Conservation (phyloP, 2,113 vertebrate species). For the Argyrosomus japonicus region DNA sequence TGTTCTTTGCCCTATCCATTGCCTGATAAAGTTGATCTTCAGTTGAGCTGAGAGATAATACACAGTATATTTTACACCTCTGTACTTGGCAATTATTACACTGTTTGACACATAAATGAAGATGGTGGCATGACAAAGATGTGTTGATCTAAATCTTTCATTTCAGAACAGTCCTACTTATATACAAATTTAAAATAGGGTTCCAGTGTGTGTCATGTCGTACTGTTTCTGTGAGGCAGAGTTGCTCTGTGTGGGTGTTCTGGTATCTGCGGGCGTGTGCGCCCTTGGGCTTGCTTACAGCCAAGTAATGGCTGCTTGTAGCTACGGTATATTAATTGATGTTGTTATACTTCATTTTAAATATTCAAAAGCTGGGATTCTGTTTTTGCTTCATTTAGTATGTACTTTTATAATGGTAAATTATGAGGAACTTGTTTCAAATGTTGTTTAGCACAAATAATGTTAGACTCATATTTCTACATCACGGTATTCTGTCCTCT, state of each 20-base stretch:
- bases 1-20: too few species aligned
- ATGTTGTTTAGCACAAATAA: background rate
- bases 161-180: background rate
- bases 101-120: background rate
- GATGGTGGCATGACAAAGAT: background rate
- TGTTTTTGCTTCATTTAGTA: slow-evolving; percentile 9
- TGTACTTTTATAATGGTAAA: background rate
- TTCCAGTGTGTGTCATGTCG: background rate
- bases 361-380: slow-evolving; percentile 38
- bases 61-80: background rate
- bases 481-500: background rate
- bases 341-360: slow-evolving; percentile 32
- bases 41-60: background rate
- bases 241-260: background rate
- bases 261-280: background rate
- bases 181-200: background rate
- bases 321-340: slow-evolving; percentile 43
- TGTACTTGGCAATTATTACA: background rate
- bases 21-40: background rate
- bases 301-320: slow-evolving; percentile 33
- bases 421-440: background rate
- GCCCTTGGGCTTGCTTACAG: slow-evolving; percentile 19
- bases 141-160: background rate
- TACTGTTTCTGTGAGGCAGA: background rate
- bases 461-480: background rate